These are phyloP conservation scores for Pandemis heparana DNA, from an alignment of 2,888 invertebrate species.

Conservation along the genomic window DNA sequence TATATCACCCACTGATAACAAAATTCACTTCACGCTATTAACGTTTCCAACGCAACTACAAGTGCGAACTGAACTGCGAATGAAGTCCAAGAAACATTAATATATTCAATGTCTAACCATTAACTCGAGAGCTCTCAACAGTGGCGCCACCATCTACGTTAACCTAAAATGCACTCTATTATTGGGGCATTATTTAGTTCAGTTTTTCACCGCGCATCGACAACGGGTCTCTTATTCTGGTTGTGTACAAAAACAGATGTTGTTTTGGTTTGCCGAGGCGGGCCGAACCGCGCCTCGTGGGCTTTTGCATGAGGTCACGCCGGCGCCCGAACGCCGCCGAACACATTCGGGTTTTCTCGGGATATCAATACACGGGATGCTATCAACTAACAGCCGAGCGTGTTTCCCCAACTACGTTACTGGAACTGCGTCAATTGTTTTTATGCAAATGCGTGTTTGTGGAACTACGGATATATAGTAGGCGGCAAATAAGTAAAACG, in stretches of 20 bases:
- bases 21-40: not conserved
- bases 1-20: not conserved
- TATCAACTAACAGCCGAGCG: not conserved
- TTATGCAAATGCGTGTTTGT: no score
- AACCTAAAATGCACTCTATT: conserved; percentile 14
- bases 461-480: no score
- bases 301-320: conserved; percentile 31
- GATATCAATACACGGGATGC: conserved; percentile 9
- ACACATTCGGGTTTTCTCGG: conserved; percentile 12
- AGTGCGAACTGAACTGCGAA: not conserved
- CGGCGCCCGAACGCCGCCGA: not conserved
- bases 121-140: not conserved
- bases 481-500: no score
- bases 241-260: conserved; percentile 25
- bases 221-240: conserved; percentile 9
- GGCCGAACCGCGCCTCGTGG: conserved; percentile 10
- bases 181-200: not conserved
- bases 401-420: not conserved
- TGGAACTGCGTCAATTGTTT: no score
- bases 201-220: not conserved
- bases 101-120: not conserved
- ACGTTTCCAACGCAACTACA: not conserved
- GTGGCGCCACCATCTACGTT: conserved; percentile 15
- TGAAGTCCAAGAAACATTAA: not conserved
- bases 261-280: conserved; percentile 15